phyloP scores from a whole-genome alignment of 1,140 invertebrate genomes.

The Pissodes strobi region DNA sequence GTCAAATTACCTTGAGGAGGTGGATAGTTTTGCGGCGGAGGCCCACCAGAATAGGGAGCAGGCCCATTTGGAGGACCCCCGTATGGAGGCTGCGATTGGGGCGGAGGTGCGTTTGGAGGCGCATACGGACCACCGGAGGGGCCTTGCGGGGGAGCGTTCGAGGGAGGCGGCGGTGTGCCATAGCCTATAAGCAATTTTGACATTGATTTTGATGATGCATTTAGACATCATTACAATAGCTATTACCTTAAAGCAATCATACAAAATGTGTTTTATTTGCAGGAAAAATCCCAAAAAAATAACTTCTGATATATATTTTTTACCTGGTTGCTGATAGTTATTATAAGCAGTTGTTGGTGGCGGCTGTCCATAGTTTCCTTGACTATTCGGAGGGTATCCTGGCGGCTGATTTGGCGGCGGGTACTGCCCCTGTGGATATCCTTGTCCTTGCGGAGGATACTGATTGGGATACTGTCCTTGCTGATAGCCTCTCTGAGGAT shows the following conservation, averaged over 20 bases:
- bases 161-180: slow-evolving; percentile 44
- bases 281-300: neutral
- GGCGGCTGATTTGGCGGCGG: slow-evolving; percentile 53
- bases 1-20: slow-evolving; percentile 46
- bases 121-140: slow-evolving; percentile 46
- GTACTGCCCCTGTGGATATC: slow-evolving; percentile 59
- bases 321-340: slow-evolving; percentile 52
- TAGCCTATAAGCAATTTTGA: slow-evolving; percentile 33
- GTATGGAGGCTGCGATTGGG: slow-evolving; percentile 55
- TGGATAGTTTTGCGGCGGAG: slow-evolving; percentile 57
- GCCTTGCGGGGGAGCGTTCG: slow-evolving; percentile 40
- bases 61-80: slow-evolving; percentile 53
- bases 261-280: neutral
- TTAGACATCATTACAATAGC: neutral
- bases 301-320: neutral
- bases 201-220: neutral
- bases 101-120: slow-evolving; percentile 52
- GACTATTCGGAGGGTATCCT: slow-evolving; percentile 58
- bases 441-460: slow-evolving; percentile 57
- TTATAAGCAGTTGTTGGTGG: slow-evolving; percentile 51
- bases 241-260: no score
- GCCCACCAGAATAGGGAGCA: slow-evolving; percentile 47
- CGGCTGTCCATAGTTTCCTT: slow-evolving; percentile 58
- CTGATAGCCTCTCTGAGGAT: slow-evolving; percentile 62
- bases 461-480: slow-evolving; percentile 61